Evolutionary conservation across 2,888 invertebrate species (phyloP).

Genomic region (Microplitis deprimator): DNA sequence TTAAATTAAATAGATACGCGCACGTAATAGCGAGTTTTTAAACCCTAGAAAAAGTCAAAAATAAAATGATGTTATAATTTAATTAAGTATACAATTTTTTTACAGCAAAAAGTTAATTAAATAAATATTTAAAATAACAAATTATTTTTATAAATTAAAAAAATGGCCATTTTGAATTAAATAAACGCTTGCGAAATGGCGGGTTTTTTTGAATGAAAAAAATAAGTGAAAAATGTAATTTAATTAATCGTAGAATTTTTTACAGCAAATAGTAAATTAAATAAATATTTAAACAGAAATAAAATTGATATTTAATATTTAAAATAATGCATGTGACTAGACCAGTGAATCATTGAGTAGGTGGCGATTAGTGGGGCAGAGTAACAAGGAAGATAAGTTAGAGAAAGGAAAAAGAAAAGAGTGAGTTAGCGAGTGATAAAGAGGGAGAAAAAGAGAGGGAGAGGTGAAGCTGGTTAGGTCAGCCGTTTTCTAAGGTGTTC

Average conservation of each 20-base stretch:
- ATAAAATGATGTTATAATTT: too few relatives aligned
- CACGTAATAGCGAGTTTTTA: too few relatives aligned
- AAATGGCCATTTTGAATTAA: slow-evolving; percentile 4
- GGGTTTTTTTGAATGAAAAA: slow-evolving; percentile 6
- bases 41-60: too few relatives aligned
- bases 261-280: background rate
- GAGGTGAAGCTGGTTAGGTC: slow-evolving; percentile 36
- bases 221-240: slow-evolving; percentile 19
- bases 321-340: background rate
- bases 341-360: slow-evolving; percentile 8
- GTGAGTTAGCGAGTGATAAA: slow-evolving; percentile 39
- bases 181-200: background rate
- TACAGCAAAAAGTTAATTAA: too few relatives aligned
- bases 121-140: background rate
- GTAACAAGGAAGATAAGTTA: slow-evolving; percentile 23
- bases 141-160: background rate
- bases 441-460: slow-evolving; percentile 23
- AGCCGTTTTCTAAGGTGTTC: slow-evolving; percentile 31
- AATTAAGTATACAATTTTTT: too few relatives aligned
- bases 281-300: background rate
- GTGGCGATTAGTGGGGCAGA: background rate
- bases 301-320: background rate
- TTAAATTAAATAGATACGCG: too few relatives aligned
- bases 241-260: too few relatives aligned
- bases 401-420: slow-evolving; percentile 45